A percentile compares a stretch with the other conserved stretches of the same genome.
phyloP scores from a whole-genome alignment of 2,797 vertebrate species.

The Coranthus polyacanthus region DNA sequence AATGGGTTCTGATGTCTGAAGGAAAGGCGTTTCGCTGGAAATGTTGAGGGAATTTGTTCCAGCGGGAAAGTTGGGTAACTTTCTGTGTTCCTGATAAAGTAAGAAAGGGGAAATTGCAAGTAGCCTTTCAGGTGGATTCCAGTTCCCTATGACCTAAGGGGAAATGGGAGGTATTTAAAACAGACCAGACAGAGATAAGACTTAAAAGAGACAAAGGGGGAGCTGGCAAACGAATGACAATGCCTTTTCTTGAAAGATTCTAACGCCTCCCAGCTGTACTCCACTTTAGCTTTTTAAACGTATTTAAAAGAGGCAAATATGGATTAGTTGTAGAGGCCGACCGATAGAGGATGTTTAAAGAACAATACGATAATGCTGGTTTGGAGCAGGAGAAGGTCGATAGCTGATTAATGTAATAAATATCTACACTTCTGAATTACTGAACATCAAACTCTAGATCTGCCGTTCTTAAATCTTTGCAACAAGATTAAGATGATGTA shows the following conservation, averaged over 20 bases:
- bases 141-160: constrained; percentile 47
- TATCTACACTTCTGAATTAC: too few relatives aligned
- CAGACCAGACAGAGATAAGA: constrained; percentile 35
- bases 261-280: too few relatives aligned
- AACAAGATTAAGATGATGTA: too few relatives aligned
- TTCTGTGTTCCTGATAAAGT: constrained; percentile 5
- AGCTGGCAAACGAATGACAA: constrained; percentile 4
- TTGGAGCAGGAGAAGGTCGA: too few relatives aligned
- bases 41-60: background rate
- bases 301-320: too few relatives aligned
- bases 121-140: constrained; percentile 66
- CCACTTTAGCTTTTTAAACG: too few relatives aligned
- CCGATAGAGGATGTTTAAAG: too few relatives aligned
- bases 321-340: too few relatives aligned
- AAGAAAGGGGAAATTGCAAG: background rate
- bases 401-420: too few relatives aligned
- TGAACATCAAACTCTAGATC: too few relatives aligned
- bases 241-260: background rate
- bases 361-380: too few relatives aligned
- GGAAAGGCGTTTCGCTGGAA: constrained; percentile 38
- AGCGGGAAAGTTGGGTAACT: constrained; percentile 39
- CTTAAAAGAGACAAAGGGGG: constrained; percentile 1
- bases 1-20: background rate
- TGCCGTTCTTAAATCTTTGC: too few relatives aligned
- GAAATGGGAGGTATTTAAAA: constrained; percentile 55